Evolutionary conservation across 2,797 vertebrate species (phyloP).

Genomic region (Aphelocoma californica): DNA sequence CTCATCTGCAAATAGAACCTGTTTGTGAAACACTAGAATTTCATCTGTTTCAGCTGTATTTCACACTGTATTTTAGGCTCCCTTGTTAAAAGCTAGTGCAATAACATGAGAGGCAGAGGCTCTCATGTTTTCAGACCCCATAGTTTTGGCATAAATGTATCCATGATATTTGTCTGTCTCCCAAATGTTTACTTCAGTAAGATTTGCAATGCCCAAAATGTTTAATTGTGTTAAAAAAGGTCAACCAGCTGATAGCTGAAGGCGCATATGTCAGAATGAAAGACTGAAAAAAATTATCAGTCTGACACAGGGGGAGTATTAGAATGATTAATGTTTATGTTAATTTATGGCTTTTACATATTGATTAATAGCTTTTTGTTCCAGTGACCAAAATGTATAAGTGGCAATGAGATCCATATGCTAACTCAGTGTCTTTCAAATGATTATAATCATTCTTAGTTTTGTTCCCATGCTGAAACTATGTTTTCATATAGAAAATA

Average conservation of each 20-base stretch:
- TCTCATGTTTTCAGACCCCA: not conserved
- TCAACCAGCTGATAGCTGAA: constrained; percentile 68
- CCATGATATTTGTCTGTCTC: constrained; percentile 24
- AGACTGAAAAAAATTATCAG: constrained; percentile 64
- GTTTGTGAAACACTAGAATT: not conserved
- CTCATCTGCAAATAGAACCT: not conserved
- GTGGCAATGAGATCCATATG: constrained; percentile 79
- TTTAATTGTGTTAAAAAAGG: constrained; percentile 44
- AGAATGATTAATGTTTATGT: constrained; percentile 76
- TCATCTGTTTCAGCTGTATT: not conserved
- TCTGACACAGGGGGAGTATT: constrained; percentile 68
- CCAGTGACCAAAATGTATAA: constrained; percentile 69
- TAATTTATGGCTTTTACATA: constrained; percentile 74
- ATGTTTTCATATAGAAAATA: constrained; percentile 53
- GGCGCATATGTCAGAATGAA: constrained; percentile 62
- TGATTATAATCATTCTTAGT: constrained; percentile 60
- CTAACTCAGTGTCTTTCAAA: constrained; percentile 65
- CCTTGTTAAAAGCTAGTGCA: not conserved
- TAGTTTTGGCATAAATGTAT: not conserved
- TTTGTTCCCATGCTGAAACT: constrained; percentile 64
- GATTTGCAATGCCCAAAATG: constrained; percentile 44
- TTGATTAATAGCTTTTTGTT: constrained; percentile 77
- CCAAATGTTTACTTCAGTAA: constrained; percentile 50
- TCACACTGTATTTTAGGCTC: not conserved
- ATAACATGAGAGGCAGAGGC: not conserved